Evolutionary conservation across 2,888 invertebrate genomes (phyloP), one percentile per base, ranked within the genome.

Genomic region (Lycia hirtaria): DNA sequence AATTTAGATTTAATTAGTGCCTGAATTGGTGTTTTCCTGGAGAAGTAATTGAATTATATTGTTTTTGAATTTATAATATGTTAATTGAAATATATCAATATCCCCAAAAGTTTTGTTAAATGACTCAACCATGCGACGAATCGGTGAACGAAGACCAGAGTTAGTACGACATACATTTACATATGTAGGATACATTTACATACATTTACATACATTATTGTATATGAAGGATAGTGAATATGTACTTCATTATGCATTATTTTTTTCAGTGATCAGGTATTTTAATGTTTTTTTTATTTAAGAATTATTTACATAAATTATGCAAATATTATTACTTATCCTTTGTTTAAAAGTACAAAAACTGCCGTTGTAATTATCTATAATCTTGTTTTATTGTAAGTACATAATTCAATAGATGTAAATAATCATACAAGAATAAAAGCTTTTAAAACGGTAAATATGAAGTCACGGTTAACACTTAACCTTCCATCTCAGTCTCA

Each of bases 401-500:
- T 37, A n/a, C n/a, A n/a, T n/a, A n/a, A 19, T 37, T 49, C 19
- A 19, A 38, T 38, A 37, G 28, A 9, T 47, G 22, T 37, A 35
- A 32, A 32, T 32, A 14, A 15, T 22, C 5, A 15, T 26, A 28
- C 20, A 38, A 38, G n/a, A 40, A 20, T 38, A 40, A 50, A 50
- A 22, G 40, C 40, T 40, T 41, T 62, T 54, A 44, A 33, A 52
- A 48, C 52, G 22, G 48, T 52, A 53, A 53, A 43, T 22, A 32
- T 20, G 24, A 37, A 58, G 57, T 54, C 50, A 56, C 56, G 54
- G 38, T 56, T 54, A 61, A 49, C 60, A 57, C 40, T 48, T 56
- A 52, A 40, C 49, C 60, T 44, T 53, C 50, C 44, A 49, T 60
- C 51, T 45, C 60, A 51, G 47, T 60, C 51, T 45, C 60, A 51